Base-by-base conservation (phyloP, 2,797 vertebrate genomes). In the Chrysocyon brachyurus region DNA sequence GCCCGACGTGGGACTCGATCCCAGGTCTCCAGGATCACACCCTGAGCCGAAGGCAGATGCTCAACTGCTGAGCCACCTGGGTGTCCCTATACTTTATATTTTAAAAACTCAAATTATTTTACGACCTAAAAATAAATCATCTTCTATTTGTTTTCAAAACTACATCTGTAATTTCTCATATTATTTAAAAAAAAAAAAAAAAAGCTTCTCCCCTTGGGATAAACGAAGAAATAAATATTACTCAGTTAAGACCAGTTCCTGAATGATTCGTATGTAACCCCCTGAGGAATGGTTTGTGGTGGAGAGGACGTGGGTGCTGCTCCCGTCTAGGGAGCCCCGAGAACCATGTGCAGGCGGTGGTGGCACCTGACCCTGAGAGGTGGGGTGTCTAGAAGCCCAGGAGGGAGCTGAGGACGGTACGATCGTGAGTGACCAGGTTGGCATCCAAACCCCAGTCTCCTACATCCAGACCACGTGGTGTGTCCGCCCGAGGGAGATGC, bases 71-170 rank as follows among this genome's bases (percentile, higher is more conserved):
- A 46, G 40, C 40, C 40, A 46, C 40, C 40, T 46, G 40, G 40
- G 40, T 46, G 40, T 46, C 40, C 40, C 40, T 83, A 2, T n/a
- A 73, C 59, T 90, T 92, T 85, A 28, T 10, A n/a, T 83, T 94
- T 72, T 84, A 70, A 93, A 82, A 56, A 46, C 46, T 83, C 73
- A 87, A 84, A 63, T 75, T 77, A 89, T 83, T 92, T 95, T 79
- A 40, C 81, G 72, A 92, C 87, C 57, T 87, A 52, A 89, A 92
- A 97, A 79, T 28, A 1, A 3, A 54, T 57, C 85, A 72, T 82
- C 54, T 46, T 28, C 24, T 89, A 21, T 92, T 79, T 81, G 79
- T 59, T 90, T 93, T 73, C 59, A 84, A 46, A 78, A 26, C 61
- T 28, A 2, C 5, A 19, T 91, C 64, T 87, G 21, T 26, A 70